A percentile compares a stretch with the other conserved stretches of the same genome.
Conservation (phyloP, 2,888 invertebrate species). For the Adelphocoris suturalis region DNA sequence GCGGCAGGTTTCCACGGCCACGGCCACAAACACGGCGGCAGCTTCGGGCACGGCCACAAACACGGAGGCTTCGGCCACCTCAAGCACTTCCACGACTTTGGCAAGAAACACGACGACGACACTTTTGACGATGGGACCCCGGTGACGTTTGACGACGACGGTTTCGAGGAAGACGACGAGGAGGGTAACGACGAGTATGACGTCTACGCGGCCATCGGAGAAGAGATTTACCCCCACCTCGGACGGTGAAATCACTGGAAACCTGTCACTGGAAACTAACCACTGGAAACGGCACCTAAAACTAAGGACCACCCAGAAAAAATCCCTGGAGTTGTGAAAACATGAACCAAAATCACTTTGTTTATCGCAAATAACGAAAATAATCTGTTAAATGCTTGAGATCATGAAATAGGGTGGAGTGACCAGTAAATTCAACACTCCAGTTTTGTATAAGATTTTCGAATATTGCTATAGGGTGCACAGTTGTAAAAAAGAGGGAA, state of each 20-base stretch:
- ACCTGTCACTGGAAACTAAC: neutral
- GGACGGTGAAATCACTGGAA: neutral
- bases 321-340: neutral
- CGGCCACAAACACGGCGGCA: constrained; percentile 64
- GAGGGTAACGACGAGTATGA: constrained; percentile 65
- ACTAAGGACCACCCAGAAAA: neutral
- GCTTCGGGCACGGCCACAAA: constrained; percentile 64
- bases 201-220: constrained; percentile 67
- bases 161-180: constrained; percentile 60
- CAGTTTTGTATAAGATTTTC: too few species aligned
- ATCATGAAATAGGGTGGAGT: too few species aligned
- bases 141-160: constrained; percentile 2
- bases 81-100: constrained; percentile 62
- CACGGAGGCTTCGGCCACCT: constrained; percentile 47
- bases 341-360: neutral
- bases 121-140: neutral
- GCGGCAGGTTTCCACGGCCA: constrained; percentile 49
- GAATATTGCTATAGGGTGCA: too few species aligned
- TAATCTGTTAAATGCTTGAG: too few species aligned
- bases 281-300: neutral
- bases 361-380: too few species aligned
- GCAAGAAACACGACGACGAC: constrained; percentile 21
- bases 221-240: constrained; percentile 64
- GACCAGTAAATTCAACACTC: too few species aligned
- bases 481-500: too few species aligned